Conservation (phyloP, 2,797 vertebrate species). For the Hemibagrus guttatus region DNA sequence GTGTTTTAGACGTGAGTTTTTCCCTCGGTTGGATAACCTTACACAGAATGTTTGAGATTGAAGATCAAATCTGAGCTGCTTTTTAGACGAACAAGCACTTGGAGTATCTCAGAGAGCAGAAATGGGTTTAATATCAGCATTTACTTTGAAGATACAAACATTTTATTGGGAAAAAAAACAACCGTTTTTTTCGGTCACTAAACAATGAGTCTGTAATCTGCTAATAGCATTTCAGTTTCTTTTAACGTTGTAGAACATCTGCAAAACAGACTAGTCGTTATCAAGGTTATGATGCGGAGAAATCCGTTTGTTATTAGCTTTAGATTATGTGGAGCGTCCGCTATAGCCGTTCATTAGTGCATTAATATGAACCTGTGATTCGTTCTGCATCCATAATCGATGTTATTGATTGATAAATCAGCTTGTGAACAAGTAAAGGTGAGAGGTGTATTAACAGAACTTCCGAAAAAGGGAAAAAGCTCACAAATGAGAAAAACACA, state of each 20-base stretch:
- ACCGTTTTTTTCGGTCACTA: too few species aligned
- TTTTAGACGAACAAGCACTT: too few species aligned
- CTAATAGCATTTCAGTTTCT: background rate
- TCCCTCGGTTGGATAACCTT: too few species aligned
- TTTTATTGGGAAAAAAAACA: too few species aligned
- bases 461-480: background rate
- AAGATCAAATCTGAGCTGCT: too few species aligned
- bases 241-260: background rate
- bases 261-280: background rate
- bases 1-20: too few species aligned
- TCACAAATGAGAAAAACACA: background rate
- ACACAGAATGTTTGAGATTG: too few species aligned
- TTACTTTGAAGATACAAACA: too few species aligned
- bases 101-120: too few species aligned
- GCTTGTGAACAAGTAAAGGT: background rate
- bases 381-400: background rate
- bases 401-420: background rate
- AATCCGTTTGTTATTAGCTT: background rate
- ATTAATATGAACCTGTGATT: background rate
- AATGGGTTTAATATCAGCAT: too few species aligned
- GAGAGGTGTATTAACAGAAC: background rate
- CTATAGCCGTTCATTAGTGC: background rate
- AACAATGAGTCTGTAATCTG: background rate
- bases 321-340: background rate
- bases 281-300: background rate